Evolutionary conservation across 1,140 invertebrate species (phyloP), one percentile per base, ranked within the genome.

Genomic region (Drosophila pachea): DNA sequence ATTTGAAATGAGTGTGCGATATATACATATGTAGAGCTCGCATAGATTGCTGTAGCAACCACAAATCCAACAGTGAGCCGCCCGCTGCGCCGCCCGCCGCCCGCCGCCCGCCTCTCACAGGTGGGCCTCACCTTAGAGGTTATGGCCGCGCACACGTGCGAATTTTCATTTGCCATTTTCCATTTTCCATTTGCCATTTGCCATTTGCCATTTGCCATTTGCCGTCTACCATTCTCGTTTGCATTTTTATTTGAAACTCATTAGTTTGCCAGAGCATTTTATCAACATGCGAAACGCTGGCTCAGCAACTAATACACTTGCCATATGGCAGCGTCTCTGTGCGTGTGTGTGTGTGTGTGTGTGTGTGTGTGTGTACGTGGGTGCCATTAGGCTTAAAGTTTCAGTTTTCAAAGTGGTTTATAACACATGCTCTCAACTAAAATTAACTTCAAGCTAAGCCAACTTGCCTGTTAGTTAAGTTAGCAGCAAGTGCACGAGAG

Each of bases 191-290:
- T 42, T 42, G 11, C 22, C 38, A 42, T 42, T 42, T 42, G 11
- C 22, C 38, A n/a, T 42, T 42, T 38, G 8, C 6, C 22, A 22
- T 11, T 38, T 38, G 11, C 4, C 38, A 42, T 42, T 42, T 42
- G 11, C 22, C 22, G 22, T 22, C 22, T 22, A 22, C 22, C 9
- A 40, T 40, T n/a, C 12, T 40, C 53, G 45, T 62, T 76, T 58
- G 48, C 50, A 73, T 75, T 68, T 83, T 78, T 84, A 78, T 83
- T 78, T 73, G 68, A 83, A 78, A 83, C 75, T 83, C 79, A 83
- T 83, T 83, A 83, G 78, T 79, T 22, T 68, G 47, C 61, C 69
- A 56, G 42, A 70, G 62, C 50, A 56, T 72, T 68, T 72, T 62
- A 68, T 64, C 69, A 58, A 40, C 73, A 65, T 35, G 61, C 71